phyloP scores from a whole-genome alignment of 2,797 vertebrate genomes.

The Trachurus trachurus region DNA sequence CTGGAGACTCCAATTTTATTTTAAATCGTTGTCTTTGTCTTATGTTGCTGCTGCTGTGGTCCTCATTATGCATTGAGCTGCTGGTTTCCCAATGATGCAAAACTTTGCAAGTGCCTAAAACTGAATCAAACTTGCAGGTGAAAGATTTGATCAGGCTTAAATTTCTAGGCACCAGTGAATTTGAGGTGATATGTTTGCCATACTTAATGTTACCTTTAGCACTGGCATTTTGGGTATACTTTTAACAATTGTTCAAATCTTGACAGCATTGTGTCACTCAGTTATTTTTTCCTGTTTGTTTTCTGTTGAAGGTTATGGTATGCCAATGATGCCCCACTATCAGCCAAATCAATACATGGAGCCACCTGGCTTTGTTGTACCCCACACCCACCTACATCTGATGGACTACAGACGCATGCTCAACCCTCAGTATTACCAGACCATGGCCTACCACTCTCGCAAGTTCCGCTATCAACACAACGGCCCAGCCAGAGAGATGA shows the following conservation, averaged over 20 bases:
- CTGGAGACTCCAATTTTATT: not conserved
- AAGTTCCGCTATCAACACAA: conserved; percentile 83
- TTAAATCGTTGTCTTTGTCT: not conserved
- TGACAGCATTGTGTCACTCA: not conserved
- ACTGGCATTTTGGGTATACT: not conserved
- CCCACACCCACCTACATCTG: conserved; percentile 83
- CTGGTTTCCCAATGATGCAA: not conserved
- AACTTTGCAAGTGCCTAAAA: not conserved
- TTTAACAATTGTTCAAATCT: not conserved
- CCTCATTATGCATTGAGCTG: too few relatives aligned
- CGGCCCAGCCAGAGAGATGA: conserved; percentile 69
- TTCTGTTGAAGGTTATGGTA: conserved; percentile 75
- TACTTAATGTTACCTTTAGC: too few relatives aligned
- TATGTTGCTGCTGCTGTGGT: too few relatives aligned
- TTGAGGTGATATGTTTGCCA: too few relatives aligned
- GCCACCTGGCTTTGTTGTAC: conserved; percentile 82
- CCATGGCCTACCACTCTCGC: conserved; percentile 84
- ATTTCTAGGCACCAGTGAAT: too few relatives aligned
- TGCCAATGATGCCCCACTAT: conserved; percentile 80
- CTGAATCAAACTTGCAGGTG: not conserved
- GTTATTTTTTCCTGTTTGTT: not conserved
- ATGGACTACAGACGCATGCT: conserved; percentile 86
- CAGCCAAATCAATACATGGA: conserved; percentile 81
- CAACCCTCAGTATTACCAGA: conserved; percentile 82
- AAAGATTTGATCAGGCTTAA: not conserved